Evolutionary conservation across 2,797 vertebrate genomes (phyloP), one percentile per base, ranked within the genome.

Genomic region (Syncerus caffer): DNA sequence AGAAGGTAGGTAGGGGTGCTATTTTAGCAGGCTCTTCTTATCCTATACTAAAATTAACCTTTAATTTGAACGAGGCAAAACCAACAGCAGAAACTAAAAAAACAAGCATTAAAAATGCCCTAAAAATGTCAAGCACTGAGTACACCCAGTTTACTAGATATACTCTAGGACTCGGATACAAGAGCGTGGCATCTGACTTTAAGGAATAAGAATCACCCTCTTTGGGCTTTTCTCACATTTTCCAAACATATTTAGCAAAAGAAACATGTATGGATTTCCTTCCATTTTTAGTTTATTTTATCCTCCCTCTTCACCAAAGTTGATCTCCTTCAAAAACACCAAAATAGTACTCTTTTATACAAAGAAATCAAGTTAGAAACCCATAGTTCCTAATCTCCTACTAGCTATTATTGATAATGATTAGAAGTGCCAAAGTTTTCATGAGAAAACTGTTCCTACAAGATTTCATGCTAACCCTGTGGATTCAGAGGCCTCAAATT

Each of bases 181-280:
- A 74, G 14, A 95, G 34, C 51, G 21, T 12, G 9, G 27, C 23
- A 29, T 74, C 29, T 47, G 7, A 62, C 29, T 86, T 47, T 47
- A 76, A 86, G 85, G 47, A 92, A 29, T 31, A 95, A 89, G 23
- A 90, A 71, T 58, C 13, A 15, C 58, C 82, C 27, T 90, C 31
- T 93, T 19, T 87, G 31, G n/a, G 38, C 12, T 25, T 42, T 80
- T 76, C 47, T 92, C 58, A 97, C 15, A 79, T 82, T 85, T n/a
- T 92, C 71, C 53, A 90, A 92, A 88, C 60, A 88, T 71, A 74
- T 55, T 76, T 90, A 89, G 84, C 90, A 78, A 95, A 95, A 92
- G 42, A 74, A 91, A 97, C 78, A 29, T 23, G 57, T 23, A 25
- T 16, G 14, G 89, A 90, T n/a, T 94, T 86, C 25, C 34, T 60